A percentile compares a stretch with the other conserved stretches of the same genome.
Evolutionary conservation across 2,888 invertebrate genomes (phyloP).

Genomic region (Pristionchus maxplancki): DNA sequence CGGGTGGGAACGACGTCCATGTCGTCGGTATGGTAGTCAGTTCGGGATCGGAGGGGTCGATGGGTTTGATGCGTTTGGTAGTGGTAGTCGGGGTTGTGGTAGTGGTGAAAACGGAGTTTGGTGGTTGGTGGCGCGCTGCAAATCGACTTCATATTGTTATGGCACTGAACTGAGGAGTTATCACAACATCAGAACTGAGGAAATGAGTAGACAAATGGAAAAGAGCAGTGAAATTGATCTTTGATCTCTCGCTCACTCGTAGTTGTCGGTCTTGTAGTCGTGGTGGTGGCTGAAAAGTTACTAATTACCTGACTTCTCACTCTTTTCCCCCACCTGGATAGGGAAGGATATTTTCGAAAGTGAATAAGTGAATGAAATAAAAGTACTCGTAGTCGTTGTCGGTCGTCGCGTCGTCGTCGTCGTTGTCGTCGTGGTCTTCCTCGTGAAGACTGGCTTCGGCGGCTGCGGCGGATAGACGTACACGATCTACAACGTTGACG

Average conservation of each 20-base stretch:
- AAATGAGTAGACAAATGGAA: neutral
- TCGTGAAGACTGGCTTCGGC: conserved; percentile 8
- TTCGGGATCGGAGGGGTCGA: neutral
- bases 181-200: neutral
- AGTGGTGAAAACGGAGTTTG: neutral
- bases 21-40: neutral
- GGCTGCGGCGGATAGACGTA: conserved; percentile 44
- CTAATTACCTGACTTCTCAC: too few species aligned
- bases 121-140: conserved; percentile 5
- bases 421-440: too few species aligned
- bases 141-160: neutral
- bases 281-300: neutral
- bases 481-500: neutral
- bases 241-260: conserved; percentile 13
- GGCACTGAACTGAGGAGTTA: neutral
- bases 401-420: too few species aligned
- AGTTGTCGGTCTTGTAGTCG: neutral
- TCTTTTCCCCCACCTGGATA: too few species aligned
- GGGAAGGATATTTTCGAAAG: too few species aligned
- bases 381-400: neutral
- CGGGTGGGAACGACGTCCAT: conserved; percentile 37
- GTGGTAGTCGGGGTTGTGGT: neutral
- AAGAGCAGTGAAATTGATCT: neutral
- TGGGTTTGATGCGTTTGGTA: neutral
- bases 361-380: neutral